Percentiles rank a stretch among this genome's conserved stretches.
Conservation (phyloP, 2,888 invertebrate species). For the Octodonta nipae region DNA sequence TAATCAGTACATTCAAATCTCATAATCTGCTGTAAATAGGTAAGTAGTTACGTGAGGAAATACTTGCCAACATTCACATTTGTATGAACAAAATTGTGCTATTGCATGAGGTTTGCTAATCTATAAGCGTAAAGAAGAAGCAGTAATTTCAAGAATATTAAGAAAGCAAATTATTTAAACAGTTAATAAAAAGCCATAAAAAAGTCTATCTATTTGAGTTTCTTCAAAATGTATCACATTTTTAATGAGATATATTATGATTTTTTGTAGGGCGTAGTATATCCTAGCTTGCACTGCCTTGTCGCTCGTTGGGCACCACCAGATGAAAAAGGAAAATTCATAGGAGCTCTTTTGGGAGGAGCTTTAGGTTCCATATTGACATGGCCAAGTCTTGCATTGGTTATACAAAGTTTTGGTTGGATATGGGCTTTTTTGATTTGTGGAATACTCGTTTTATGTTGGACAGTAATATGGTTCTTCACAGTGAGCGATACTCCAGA, state of each 20-base stretch:
- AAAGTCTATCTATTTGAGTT: no score
- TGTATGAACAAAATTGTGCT: no score
- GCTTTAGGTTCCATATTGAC: conserved; percentile 39
- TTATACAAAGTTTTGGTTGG: conserved; percentile 33
- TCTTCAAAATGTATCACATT: no score
- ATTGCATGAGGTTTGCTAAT: no score
- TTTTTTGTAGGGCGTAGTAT: conserved; percentile 18
- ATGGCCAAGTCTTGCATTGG: conserved; percentile 29
- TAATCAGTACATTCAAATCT: no score
- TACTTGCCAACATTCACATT: no score
- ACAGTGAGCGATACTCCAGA: conserved; percentile 42
- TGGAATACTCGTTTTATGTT: conserved; percentile 24
- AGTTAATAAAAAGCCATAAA: background rate
- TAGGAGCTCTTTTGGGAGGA: conserved; percentile 38
- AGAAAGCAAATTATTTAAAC: no score
- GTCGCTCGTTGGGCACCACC: conserved; percentile 38
- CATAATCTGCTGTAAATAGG: no score
- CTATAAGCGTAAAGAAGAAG: no score
- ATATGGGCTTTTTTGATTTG: conserved; percentile 30
- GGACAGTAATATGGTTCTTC: conserved; percentile 36
- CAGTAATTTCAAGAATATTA: no score
- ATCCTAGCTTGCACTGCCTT: conserved; percentile 30
- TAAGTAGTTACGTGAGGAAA: no score
- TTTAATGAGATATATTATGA: no score
- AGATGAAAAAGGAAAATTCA: conserved; percentile 37